Evolutionary conservation across 2,797 vertebrate genomes (phyloP), one percentile per base, ranked within the genome.

Genomic region (Clangula hyemalis): DNA sequence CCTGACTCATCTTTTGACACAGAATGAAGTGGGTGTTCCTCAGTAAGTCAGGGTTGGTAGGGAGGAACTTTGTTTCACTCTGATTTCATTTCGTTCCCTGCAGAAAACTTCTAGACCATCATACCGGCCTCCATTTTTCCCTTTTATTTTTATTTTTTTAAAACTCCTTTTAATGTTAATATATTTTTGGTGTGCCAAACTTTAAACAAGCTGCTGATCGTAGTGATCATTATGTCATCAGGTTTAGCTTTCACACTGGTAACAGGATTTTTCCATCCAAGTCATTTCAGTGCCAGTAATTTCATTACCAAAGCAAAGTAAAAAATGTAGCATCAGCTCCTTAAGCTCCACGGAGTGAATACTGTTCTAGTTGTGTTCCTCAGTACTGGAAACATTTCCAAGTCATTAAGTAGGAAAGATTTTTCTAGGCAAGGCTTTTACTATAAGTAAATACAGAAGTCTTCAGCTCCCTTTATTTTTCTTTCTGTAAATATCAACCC

Each of bases 391-490:
- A 93, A 54, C 75, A 45, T 49, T 93, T 89, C 73, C 38, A 62
- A 86, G 64, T 39, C 13, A n/a, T 75, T 87, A 49, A 34, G 43
- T 56, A 56, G 45, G 49, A 86, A 93, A 61, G 32, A 39, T 69
- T 87, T 85, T 85, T 58, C 71, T 78, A 85, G 36, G 86, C 61
- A 82, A 74, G 56, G 43, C 13, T 30, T 83, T 82, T 89, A 27
- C 51, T 75, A 2, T 34, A 57, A 85, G 36, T 73, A 82, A 86
- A 78, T 56, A 66, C 34, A 76, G 71, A 77, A 79, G 21, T 79
- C 58, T 71, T 64, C 36, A 76, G 8, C 68, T 95, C 43, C 20
- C 65, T 79, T 91, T 43, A 18, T 49, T 87, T 88, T 91, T 89
- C 39, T 45, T 72, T 54, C 86, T 90, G 47, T 64, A 77, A 61